These are phyloP conservation scores for Synanthedon formicaeformis DNA, from an alignment of 2,888 invertebrate species.

Conservation along the genomic window DNA sequence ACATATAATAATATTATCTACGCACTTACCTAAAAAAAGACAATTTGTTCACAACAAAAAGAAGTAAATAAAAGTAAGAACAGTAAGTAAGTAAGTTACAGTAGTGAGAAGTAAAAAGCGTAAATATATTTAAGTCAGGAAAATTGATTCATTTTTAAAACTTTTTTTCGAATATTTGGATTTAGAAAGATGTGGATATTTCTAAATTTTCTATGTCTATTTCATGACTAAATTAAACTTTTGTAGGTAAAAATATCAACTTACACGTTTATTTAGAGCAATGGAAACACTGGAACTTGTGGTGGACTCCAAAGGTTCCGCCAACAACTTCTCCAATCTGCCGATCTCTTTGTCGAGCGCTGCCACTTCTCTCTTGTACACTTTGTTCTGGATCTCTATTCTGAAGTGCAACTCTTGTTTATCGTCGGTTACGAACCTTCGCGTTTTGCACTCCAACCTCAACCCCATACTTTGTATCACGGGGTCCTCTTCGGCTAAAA, in stretches of 20 bases:
- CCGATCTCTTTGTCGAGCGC: conserved; percentile 83
- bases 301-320: conserved; percentile 72
- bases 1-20: too few relatives aligned
- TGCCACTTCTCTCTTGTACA: conserved; percentile 85
- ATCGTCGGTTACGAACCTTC: conserved; percentile 86
- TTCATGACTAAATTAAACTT: too few relatives aligned
- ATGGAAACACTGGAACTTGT: conserved; percentile 68
- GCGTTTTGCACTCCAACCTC: conserved; percentile 88
- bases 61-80: too few relatives aligned
- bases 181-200: too few relatives aligned
- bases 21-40: too few relatives aligned
- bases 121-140: too few relatives aligned
- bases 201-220: background rate
- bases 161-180: too few relatives aligned
- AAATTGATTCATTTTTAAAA: too few relatives aligned
- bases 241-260: conserved; percentile 1
- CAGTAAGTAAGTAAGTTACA: too few relatives aligned
- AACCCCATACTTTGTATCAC: conserved; percentile 90
- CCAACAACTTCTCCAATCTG: conserved; percentile 76
- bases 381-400: conserved; percentile 91
- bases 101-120: too few relatives aligned
- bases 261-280: conserved; percentile 39
- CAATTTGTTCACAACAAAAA: too few relatives aligned
- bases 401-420: conserved; percentile 84
- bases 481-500: conserved; percentile 78